phyloP scores from a whole-genome alignment of 2,888 invertebrate genomes.

The Eurytoma adleriae region DNA sequence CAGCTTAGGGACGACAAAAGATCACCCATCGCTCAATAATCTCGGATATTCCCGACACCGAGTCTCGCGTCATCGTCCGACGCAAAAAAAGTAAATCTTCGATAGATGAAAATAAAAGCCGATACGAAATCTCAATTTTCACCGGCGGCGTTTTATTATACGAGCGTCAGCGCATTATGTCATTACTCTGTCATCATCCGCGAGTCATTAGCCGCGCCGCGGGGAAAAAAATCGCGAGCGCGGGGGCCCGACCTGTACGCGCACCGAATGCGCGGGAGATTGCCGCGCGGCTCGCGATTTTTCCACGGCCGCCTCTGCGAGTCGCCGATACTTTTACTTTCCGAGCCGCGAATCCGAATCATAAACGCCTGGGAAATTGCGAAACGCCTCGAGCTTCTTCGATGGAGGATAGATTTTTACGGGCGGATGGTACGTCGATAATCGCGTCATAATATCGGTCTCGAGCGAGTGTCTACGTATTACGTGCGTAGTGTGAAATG shows the following conservation, averaged over 20 bases:
- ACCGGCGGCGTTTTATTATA: neutral
- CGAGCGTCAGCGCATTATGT: conserved; percentile 39
- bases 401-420: too few relatives aligned
- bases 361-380: conserved; percentile 4
- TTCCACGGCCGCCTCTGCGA: neutral
- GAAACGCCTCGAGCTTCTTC: conserved; percentile 6
- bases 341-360: conserved; percentile 19
- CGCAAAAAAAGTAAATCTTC: too few relatives aligned
- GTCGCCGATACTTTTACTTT: conserved; percentile 35
- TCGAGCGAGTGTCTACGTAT: too few relatives aligned
- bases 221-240: neutral
- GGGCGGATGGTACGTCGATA: too few relatives aligned
- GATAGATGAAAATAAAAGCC: too few relatives aligned
- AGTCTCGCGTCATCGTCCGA: too few relatives aligned
- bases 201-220: conserved; percentile 19
- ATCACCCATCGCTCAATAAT: too few relatives aligned
- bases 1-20: too few relatives aligned
- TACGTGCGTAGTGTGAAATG: too few relatives aligned
- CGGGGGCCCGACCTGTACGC: neutral
- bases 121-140: neutral
- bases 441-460: too few relatives aligned
- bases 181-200: conserved; percentile 51
- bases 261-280: neutral
- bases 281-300: neutral
- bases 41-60: too few relatives aligned